Evolutionary conservation across 35 echinoderm and acorn worm genomes (phyloP), one percentile per base, ranked within the genome.

Genomic region (Ophioderma brevispina): DNA sequence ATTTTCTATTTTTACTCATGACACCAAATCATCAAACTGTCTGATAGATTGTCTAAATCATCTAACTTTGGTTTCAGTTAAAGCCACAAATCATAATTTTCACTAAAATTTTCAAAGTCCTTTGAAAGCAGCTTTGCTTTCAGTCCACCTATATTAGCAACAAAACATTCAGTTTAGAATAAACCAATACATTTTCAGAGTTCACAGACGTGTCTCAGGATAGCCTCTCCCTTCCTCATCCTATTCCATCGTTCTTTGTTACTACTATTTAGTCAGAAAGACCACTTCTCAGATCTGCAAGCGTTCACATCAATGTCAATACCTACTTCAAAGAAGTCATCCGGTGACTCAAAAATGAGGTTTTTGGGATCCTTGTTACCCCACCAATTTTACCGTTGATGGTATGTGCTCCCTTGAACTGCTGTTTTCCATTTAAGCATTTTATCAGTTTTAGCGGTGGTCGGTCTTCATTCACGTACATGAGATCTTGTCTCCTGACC

Each of bases 221-320:
- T 70, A 25, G 23, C 59, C 10, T 70, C 59, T 70, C n/a, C 59
- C 59, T 70, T 18, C n/a, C 28, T 70, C 28, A 70, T 70, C 59
- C 59, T 70, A 70, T 70, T 70, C n/a, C n/a, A n/a, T n/a, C n/a
- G n/a, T n/a, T n/a, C n/a, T n/a, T 70, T 70, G 59, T 13, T 25
- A 3, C 59, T 70, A 70, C 17, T 70, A 70, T 1, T 8, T 70
- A 70, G 59, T 70, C 59, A 70, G 59, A 70, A 3, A 70, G 59
- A 30, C 59, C 59, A n/a, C n/a, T 70, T 30, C n/a, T 70, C 59
- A 70, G 28, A 30, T 25, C 15, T 70, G 10, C 4, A 3, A 70
- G 59, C n/a, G n/a, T n/a, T n/a, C n/a, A n/a, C n/a, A n/a, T 70
- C 59, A 70, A 70, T 46, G 59, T 70, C 59, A 70, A 70, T 70